Conservation (phyloP, 2,113 vertebrate species). For the Paedocypris sp. region DNA sequence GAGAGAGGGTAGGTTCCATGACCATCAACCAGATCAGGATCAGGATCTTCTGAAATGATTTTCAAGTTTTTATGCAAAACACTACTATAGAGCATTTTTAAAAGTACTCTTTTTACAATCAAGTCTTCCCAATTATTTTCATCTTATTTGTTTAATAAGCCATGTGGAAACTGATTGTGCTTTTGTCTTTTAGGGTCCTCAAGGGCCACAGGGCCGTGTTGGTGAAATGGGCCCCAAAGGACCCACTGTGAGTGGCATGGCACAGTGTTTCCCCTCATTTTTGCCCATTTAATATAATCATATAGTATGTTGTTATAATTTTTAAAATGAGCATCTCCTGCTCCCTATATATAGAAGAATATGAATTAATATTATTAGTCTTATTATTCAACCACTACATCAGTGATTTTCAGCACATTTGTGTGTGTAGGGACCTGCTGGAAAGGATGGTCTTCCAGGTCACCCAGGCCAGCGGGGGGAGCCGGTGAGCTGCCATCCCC, state of each 20-base stretch:
- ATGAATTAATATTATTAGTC: too few species aligned
- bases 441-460: constrained; percentile 92
- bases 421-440: constrained; percentile 71
- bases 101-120: too few species aligned
- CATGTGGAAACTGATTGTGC: background rate
- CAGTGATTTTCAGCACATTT: background rate
- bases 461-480: constrained; percentile 96
- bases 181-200: constrained; percentile 69
- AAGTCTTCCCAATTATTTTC: too few species aligned
- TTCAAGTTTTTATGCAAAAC: too few species aligned
- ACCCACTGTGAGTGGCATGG: constrained; percentile 79
- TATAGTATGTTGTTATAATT: too few species aligned
- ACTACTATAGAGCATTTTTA: too few species aligned
- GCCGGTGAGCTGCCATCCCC: constrained; percentile 64
- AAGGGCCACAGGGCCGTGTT: constrained; percentile 84
- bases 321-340: background rate
- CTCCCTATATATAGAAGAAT: too few species aligned
- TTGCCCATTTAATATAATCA: background rate
- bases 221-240: constrained; percentile 96
- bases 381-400: too few species aligned
- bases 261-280: too few species aligned
- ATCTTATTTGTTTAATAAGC: too few species aligned
- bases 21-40: background rate
- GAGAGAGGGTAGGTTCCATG: constrained; percentile 75
- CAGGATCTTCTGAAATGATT: too few species aligned